Evolutionary conservation across 2,797 vertebrate genomes (phyloP).

Genomic region (Coccyzus lansbergi): DNA sequence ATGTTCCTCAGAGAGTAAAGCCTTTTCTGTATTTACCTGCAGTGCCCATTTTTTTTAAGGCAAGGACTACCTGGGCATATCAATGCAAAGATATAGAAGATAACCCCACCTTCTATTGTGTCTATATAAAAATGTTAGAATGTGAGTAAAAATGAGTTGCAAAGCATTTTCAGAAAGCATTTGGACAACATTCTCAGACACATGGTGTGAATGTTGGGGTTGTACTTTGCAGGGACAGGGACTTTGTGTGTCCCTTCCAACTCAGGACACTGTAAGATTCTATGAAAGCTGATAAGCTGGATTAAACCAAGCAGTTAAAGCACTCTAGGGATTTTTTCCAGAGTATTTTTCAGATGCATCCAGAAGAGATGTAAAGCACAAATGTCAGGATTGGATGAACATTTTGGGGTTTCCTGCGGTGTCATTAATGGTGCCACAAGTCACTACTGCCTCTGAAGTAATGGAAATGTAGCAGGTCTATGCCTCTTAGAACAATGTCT

Average conservation of each 20-base stretch:
- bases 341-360: too few species aligned
- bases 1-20: neutral
- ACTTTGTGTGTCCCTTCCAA: too few species aligned
- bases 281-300: neutral
- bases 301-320: neutral
- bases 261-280: too few species aligned
- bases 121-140: neutral
- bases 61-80: neutral
- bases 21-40: neutral
- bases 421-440: neutral
- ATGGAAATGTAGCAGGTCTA: neutral
- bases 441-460: neutral
- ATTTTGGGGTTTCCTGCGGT: neutral
- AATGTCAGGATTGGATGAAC: neutral
- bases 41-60: neutral
- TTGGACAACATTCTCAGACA: too few species aligned
- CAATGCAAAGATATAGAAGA: neutral
- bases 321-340: too few species aligned
- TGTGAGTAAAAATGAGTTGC: neutral
- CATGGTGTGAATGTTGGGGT: too few species aligned
- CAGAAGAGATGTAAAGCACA: neutral
- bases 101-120: neutral
- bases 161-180: neutral
- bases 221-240: too few species aligned
- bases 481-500: neutral